Evolutionary conservation across 2,797 vertebrate genomes (phyloP).

Genomic region (Austrolebias charrua): DNA sequence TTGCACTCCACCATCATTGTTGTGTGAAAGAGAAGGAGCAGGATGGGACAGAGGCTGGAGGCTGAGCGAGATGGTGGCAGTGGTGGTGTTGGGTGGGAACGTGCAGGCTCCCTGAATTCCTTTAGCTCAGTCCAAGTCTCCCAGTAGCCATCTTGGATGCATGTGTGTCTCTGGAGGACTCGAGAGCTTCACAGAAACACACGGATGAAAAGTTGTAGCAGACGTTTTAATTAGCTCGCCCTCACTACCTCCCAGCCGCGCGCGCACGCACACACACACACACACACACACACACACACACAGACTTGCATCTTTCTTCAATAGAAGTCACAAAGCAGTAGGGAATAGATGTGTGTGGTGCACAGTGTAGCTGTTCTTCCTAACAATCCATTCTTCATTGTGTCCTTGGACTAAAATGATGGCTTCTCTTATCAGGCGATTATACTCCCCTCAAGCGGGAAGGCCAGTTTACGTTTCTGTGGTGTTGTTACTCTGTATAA

Average conservation of each 20-base stretch:
- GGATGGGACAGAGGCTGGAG: slow-evolving; percentile 14
- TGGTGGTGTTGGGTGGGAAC: slow-evolving; percentile 41
- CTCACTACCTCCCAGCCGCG: slow-evolving; percentile 16
- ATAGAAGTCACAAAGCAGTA: slow-evolving; percentile 16
- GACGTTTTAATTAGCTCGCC: slow-evolving; percentile 64
- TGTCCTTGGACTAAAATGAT: slow-evolving; percentile 54
- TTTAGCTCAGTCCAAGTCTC: slow-evolving; percentile 52
- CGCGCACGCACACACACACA: too few relatives aligned
- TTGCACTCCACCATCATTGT: slow-evolving; percentile 53
- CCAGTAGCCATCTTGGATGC: slow-evolving; percentile 57
- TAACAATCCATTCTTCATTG: slow-evolving; percentile 42
- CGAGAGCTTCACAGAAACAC: slow-evolving; percentile 29
- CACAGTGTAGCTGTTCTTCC: slow-evolving; percentile 28
- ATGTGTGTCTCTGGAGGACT: slow-evolving; percentile 50
- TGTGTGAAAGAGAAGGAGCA: slow-evolving; percentile 45
- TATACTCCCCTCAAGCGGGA: slow-evolving; percentile 41
- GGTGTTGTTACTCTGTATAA: slow-evolving; percentile 62
- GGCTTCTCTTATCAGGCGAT: slow-evolving; percentile 48
- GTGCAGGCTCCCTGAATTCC: slow-evolving; percentile 66
- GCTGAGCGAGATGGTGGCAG: slow-evolving; percentile 37
- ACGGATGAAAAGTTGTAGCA: slow-evolving; percentile 48
- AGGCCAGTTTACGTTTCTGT: slow-evolving; percentile 48
- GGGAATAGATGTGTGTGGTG: slow-evolving; percentile 21
- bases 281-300: slow-evolving; percentile 5
- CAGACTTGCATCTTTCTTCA: slow-evolving; percentile 7